Conservation (phyloP, 1,140 invertebrate genomes). For the Brachionus sp. region DNA sequence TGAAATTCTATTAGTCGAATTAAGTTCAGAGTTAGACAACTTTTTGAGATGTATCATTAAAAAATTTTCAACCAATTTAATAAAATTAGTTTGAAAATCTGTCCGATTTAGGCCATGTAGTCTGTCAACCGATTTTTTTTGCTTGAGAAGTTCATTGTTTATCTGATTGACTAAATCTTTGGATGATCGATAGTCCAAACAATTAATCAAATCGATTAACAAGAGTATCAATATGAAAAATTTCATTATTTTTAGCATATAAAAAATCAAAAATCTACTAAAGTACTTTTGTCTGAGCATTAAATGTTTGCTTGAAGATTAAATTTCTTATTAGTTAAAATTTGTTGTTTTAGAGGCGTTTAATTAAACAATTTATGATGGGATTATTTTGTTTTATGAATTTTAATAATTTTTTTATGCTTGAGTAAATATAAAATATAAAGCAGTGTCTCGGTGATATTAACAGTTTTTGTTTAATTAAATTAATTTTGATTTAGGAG, state of each 20-base stretch:
- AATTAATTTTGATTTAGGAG: not conserved
- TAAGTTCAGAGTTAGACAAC: not conserved
- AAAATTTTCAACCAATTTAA: constrained; percentile 45
- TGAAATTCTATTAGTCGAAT: not conserved
- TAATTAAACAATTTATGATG: constrained; percentile 32
- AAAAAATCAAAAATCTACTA: not conserved
- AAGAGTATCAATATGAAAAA: constrained; percentile 19
- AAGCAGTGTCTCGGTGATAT: not conserved
- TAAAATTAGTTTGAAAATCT: constrained; percentile 22
- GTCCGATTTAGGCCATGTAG: not conserved
- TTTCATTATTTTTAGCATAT: not conserved
- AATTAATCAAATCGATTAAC: not conserved
- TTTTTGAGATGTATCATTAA: constrained; percentile 34
- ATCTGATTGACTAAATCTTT: not conserved
- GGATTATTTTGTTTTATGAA: constrained; percentile 18
- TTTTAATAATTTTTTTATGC: constrained; percentile 25
- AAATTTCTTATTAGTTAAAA: not conserved
- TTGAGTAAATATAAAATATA: not conserved
- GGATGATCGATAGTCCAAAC: constrained; percentile 1
- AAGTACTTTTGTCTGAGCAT: not conserved
- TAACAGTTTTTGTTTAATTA: not conserved
- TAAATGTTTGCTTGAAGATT: not conserved
- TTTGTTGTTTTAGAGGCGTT: constrained; percentile 4
- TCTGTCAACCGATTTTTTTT: not conserved
- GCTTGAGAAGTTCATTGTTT: not conserved